These are phyloP conservation scores for Neotoma lepida DNA, from an alignment of 2,113 vertebrate species.

Conservation along the genomic window DNA sequence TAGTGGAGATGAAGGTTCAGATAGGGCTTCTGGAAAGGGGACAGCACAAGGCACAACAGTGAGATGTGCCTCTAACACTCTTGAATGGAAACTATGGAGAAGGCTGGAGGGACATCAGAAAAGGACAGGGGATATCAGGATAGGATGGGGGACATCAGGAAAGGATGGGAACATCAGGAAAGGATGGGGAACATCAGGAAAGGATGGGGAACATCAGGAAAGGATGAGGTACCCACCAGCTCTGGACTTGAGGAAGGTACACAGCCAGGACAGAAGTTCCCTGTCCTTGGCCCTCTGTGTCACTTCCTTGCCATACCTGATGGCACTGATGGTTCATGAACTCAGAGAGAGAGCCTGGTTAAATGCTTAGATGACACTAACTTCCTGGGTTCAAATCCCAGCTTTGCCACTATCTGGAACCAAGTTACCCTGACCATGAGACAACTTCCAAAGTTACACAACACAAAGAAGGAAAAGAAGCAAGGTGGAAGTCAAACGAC, in stretches of 20 bases:
- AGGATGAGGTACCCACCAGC: not conserved
- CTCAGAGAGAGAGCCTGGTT: not conserved
- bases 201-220: too few relatives aligned
- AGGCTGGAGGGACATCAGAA: too few relatives aligned
- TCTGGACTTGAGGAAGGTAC: not conserved
- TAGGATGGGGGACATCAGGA: too few relatives aligned
- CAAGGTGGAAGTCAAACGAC: not conserved
- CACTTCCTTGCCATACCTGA: not conserved
- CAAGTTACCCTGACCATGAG: not conserved
- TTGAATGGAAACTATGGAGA: not conserved
- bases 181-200: too few relatives aligned
- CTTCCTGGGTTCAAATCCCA: not conserved
- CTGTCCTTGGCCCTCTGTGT: not conserved
- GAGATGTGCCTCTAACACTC: not conserved
- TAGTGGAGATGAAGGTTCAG: not conserved
- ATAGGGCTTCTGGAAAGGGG: not conserved
- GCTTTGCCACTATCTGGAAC: not conserved
- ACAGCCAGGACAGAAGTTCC: not conserved
- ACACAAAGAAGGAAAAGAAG: not conserved
- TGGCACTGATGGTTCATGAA: not conserved
- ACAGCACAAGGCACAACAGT: not conserved
- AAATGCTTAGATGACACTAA: not conserved
- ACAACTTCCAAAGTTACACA: not conserved
- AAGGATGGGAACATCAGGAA: too few relatives aligned
- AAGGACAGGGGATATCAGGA: too few relatives aligned